Base-by-base conservation (phyloP, 1,140 invertebrate species). In the Cherax destructor region DNA sequence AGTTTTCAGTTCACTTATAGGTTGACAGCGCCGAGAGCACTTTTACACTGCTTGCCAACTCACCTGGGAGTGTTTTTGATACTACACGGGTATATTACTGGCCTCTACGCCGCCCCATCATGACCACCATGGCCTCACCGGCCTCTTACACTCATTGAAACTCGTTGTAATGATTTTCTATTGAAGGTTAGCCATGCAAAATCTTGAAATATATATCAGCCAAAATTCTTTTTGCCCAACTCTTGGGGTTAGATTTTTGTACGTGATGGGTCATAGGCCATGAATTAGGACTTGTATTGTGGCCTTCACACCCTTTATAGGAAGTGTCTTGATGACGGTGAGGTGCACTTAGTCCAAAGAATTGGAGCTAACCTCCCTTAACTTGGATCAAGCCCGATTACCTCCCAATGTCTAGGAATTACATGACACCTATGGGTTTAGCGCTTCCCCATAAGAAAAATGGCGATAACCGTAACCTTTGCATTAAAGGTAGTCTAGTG, bases 31-130 rank as follows among this genome's bases (percentile, higher is more conserved):
- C 80, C 18, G 49, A 74, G 69, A 30, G 65, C 5, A 56, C 52
- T 69, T n/a, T 69, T 69, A 5, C 65, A 59, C 11, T 16, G 52
- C 80, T 59, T 83, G 80, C 80, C 80, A 83, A 59, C 80, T 83
- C 80, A 83, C 52, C 80, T 83, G 80, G 52, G 52, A 56, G 52
- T 83, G 52, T 83, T 83, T 41, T 83, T 59, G 80, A 83, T 83
- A 61, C 80, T 56, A 24, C n/a, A 83, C 24, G 24, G 4, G 0
- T 4, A 16, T 16, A 16, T 56, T 11, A 24, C 61, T 49, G 24
- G 47, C 18, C 13, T 16, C n/a, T 18, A 52, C 24, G 9, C 7
- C 24, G 52, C 49, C 6, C 3, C 16, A 24, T 13, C 21, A 59
- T 83, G 52, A 59, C 3, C 6, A 83, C 24, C 24, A 59, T 83